Conservation (phyloP, 2,888 invertebrate species). For the Melipona bicolor region DNA sequence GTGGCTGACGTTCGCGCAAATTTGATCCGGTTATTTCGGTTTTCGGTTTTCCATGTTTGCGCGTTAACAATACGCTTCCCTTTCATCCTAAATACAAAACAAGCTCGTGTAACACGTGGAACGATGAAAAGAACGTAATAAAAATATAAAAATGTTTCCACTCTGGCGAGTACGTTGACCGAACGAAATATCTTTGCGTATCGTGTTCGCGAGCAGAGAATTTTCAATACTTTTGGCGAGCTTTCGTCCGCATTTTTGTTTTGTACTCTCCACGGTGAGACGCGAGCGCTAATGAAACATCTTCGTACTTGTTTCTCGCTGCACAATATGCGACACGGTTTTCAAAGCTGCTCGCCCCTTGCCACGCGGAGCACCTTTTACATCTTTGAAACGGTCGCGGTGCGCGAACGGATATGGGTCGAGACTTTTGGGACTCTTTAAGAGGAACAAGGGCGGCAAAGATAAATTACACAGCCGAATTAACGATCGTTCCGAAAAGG, state of each 20-base stretch:
- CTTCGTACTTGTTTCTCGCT: neutral
- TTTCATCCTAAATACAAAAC: neutral
- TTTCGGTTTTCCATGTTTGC: too few species aligned
- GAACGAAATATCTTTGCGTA: neutral
- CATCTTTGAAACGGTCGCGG: conserved; percentile 10
- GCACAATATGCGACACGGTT: neutral
- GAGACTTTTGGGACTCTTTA: conserved; percentile 17
- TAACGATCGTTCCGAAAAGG: conserved; percentile 27
- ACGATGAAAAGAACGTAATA: too few species aligned
- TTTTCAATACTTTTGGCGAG: too few species aligned
- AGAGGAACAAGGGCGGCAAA: conserved; percentile 6
- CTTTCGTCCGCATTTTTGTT: neutral
- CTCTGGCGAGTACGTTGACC: neutral
- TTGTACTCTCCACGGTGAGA: neutral
- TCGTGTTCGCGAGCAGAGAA: too few species aligned
- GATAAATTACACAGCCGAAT: conserved; percentile 18
- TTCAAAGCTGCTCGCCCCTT: neutral
- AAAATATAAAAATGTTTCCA: neutral
- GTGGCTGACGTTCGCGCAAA: neutral
- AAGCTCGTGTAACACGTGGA: neutral
- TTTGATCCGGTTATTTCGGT: neutral
- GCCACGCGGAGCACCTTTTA: neutral
- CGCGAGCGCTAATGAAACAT: neutral
- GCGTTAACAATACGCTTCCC: neutral
- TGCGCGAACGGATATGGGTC: conserved; percentile 15